Evolutionary conservation across 2,888 invertebrate genomes (phyloP).

Genomic region (Cephus rjabovi): DNA sequence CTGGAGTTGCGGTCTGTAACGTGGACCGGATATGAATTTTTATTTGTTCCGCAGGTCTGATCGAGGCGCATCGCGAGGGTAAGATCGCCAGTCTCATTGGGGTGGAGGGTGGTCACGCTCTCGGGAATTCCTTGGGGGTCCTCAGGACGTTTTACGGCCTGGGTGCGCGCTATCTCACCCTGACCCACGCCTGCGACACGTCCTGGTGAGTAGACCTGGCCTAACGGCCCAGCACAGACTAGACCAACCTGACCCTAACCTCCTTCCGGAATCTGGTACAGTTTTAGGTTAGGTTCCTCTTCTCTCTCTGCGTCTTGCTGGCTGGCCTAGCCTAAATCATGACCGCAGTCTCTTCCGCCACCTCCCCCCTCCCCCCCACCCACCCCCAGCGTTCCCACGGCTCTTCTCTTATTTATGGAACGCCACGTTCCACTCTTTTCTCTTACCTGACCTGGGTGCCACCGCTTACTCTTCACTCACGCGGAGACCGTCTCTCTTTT

Average conservation of each 20-base stretch:
- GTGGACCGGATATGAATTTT: constrained; percentile 5
- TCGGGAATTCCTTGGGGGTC: constrained; percentile 90
- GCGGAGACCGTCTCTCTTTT: too few species aligned
- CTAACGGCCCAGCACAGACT: constrained; percentile 24
- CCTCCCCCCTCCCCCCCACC: too few species aligned
- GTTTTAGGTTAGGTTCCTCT: constrained; percentile 5
- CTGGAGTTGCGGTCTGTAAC: background rate
- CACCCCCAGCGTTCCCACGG: too few species aligned
- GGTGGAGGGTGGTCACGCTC: constrained; percentile 92
- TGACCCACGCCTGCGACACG: constrained; percentile 93
- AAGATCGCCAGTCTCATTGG: constrained; percentile 91
- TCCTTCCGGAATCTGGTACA: too few species aligned
- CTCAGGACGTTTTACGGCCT: constrained; percentile 90
- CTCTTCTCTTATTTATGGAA: too few species aligned
- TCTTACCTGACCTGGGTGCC: too few species aligned
- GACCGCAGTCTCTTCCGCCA: too few species aligned
- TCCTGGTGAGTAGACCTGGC: constrained; percentile 74
- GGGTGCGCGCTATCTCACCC: constrained; percentile 88
- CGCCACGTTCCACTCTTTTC: too few species aligned
- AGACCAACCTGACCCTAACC: too few species aligned
- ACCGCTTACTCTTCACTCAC: too few species aligned
- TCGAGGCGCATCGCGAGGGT: constrained; percentile 77
- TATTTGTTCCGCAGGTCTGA: constrained; percentile 73
- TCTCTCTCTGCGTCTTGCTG: background rate
- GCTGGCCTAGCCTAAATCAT: too few species aligned